Evolutionary conservation across 2,797 vertebrate species (phyloP).

Genomic region (Squalus acanthias): DNA sequence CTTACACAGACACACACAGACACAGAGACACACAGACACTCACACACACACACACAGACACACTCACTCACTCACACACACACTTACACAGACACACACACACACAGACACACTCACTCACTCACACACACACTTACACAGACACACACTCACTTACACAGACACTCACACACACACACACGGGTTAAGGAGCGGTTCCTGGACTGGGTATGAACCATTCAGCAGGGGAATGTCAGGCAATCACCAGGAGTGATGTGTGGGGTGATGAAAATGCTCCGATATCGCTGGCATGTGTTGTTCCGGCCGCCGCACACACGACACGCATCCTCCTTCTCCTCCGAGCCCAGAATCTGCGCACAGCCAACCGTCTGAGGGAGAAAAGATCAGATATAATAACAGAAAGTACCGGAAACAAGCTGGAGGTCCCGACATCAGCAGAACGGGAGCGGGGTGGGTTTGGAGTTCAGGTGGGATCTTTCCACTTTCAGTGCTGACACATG

Average conservation of each 20-base stretch:
- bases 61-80: not conserved
- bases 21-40: not conserved
- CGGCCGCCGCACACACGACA: slow-evolving; percentile 55
- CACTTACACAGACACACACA: not conserved
- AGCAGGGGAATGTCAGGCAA: slow-evolving; percentile 43
- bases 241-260: slow-evolving; percentile 59
- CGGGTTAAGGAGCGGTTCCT: not conserved
- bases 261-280: slow-evolving; percentile 58
- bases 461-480: not conserved
- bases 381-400: not conserved
- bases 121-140: not conserved
- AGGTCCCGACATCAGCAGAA: not conserved
- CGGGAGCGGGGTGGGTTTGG: not conserved
- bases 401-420: not conserved
- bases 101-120: not conserved
- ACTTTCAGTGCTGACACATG: not conserved
- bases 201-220: slow-evolving; percentile 6
- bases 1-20: not conserved
- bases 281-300: slow-evolving; percentile 52
- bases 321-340: slow-evolving; percentile 45
- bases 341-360: slow-evolving; percentile 63
- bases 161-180: not conserved
- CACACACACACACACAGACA: not conserved
- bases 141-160: not conserved
- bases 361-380: slow-evolving; percentile 51